Percentiles rank a stretch among this genome's conserved stretches.
phyloP scores from a whole-genome alignment of 2,888 invertebrate species.

The Marronus borbonicus region DNA sequence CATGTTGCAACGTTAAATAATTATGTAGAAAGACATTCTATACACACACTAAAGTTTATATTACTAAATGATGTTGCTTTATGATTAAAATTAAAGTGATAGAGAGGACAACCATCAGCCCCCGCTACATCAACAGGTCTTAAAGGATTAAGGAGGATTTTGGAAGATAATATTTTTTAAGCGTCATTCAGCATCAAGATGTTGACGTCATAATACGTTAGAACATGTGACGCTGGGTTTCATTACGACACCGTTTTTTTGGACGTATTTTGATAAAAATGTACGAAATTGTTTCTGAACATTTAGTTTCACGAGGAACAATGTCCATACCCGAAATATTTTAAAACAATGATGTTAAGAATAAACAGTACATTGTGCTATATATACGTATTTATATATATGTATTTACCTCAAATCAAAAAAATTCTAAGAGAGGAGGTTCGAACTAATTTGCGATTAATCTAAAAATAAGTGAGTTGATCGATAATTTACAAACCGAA shows the following conservation, averaged over 20 bases:
- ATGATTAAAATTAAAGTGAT: background rate
- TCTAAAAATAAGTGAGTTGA: no score
- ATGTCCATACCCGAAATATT: background rate
- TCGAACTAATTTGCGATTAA: no score
- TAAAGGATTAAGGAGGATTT: constrained; percentile 21
- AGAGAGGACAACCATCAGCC: background rate
- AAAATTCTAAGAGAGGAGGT: no score
- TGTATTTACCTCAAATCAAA: no score
- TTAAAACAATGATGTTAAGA: background rate
- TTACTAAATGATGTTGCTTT: background rate
- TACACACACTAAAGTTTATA: background rate
- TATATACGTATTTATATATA: no score
- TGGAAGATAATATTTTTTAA: constrained; percentile 9
- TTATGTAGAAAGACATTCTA: background rate
- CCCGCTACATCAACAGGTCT: background rate
- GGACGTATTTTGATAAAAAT: background rate
- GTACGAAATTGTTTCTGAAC: constrained; percentile 4
- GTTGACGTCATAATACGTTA: constrained; percentile 10
- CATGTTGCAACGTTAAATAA: constrained; percentile 5
- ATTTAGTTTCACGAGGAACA: background rate
- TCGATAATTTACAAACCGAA: no score
- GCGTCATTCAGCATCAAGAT: constrained; percentile 21
- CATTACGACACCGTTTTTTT: constrained; percentile 23
- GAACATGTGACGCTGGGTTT: constrained; percentile 13
- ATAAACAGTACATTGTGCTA: background rate